phyloP scores from a whole-genome alignment of 2,113 vertebrate genomes.

The Takifugu flavidus region DNA sequence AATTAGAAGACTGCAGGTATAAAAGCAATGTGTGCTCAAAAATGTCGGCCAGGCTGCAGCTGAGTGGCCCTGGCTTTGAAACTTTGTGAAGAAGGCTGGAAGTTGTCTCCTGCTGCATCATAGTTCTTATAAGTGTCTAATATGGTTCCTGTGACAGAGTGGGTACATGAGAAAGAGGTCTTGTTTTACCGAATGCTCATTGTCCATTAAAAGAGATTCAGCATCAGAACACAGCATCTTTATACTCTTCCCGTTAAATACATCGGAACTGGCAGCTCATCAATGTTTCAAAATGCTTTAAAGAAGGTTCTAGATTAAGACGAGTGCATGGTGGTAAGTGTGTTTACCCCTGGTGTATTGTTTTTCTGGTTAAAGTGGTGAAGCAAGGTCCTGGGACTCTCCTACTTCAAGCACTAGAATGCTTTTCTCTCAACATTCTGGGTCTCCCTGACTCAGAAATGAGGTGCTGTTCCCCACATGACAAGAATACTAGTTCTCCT shows the following conservation, averaged over 20 bases:
- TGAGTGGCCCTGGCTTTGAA: background rate
- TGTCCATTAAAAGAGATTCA: slow-evolving; percentile 39
- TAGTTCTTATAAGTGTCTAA: slow-evolving; percentile 47
- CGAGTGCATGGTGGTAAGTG: slow-evolving; percentile 31
- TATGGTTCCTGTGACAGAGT: slow-evolving; percentile 24
- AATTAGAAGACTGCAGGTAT: no score
- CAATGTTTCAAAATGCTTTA: slow-evolving; percentile 28
- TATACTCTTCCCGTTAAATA: slow-evolving; percentile 20
- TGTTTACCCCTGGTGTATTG: slow-evolving; percentile 28
- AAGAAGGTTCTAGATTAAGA: slow-evolving; percentile 26
- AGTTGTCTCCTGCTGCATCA: slow-evolving; percentile 26
- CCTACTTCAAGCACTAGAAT: slow-evolving; percentile 44
- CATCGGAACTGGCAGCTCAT: slow-evolving; percentile 33
- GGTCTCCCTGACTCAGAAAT: slow-evolving; percentile 52
- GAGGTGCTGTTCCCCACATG: slow-evolving; percentile 34
- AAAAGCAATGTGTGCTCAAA: no score
- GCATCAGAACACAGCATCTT: slow-evolving; percentile 31
- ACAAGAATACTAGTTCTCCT: slow-evolving; percentile 49
- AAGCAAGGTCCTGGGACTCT: slow-evolving; percentile 61
- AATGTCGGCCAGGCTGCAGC: background rate
- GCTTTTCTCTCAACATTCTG: slow-evolving; percentile 41
- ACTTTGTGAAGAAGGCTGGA: slow-evolving; percentile 17
- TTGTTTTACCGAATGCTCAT: slow-evolving; percentile 17
- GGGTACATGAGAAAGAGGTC: slow-evolving; percentile 26
- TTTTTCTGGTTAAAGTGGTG: slow-evolving; percentile 40